Evolutionary conservation across 2,797 vertebrate genomes (phyloP).

Genomic region (Sebastes steindachneri): DNA sequence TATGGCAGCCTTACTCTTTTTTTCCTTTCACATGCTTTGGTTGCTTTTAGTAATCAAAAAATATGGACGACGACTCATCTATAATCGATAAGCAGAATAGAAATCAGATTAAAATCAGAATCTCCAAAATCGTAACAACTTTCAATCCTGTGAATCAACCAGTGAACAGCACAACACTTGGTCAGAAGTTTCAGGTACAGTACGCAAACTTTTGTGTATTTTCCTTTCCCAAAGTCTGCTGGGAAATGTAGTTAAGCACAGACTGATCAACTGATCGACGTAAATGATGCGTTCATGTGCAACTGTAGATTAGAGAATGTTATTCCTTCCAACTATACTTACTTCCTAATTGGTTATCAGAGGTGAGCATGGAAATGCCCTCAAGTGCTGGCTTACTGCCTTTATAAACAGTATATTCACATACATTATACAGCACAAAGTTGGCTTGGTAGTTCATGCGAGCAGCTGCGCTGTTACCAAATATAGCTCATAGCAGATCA

Average conservation of each 20-base stretch:
- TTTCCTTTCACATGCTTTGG: neutral
- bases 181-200: neutral
- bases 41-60: neutral
- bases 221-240: neutral
- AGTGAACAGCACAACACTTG: neutral
- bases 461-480: neutral
- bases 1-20: neutral
- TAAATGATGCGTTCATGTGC: neutral
- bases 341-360: neutral
- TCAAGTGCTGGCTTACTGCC: neutral
- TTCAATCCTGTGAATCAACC: neutral
- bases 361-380: neutral
- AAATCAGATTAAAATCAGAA: neutral
- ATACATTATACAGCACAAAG: neutral
- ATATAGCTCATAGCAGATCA: neutral
- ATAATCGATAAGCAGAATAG: neutral
- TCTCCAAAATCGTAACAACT: neutral
- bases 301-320: neutral
- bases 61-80: neutral
- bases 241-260: neutral
- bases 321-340: neutral
- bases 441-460: neutral
- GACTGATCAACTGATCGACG: neutral
- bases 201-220: neutral
- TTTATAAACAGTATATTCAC: constrained; percentile 4